A percentile compares a stretch with the other conserved stretches of the same genome.
phyloP scores from a whole-genome alignment of 37 sponge, comb jelly and placozoan genomes.

The Axinella damicornis region DNA sequence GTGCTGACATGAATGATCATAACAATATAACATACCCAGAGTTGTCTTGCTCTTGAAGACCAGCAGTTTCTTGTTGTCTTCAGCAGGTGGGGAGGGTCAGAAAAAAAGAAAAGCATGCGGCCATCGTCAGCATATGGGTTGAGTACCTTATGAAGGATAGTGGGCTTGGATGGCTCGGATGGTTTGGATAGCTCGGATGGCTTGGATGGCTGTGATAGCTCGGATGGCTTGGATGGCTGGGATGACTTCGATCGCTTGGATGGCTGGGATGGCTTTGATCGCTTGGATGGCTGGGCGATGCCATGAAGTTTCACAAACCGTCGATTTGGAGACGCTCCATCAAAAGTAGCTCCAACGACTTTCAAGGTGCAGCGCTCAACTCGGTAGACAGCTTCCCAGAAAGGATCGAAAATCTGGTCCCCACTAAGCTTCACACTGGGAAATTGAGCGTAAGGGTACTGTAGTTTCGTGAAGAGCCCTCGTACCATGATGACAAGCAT shows the following conservation, averaged over 20 bases:
- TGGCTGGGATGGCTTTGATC: too few relatives aligned
- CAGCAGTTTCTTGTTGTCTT: neutral
- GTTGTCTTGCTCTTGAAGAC: neutral
- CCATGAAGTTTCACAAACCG: neutral
- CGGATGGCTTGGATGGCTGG: too few relatives aligned
- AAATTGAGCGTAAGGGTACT: conserved; percentile 9
- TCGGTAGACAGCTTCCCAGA: conserved; percentile 13
- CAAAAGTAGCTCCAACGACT: neutral
- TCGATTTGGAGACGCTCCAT: conserved; percentile 6
- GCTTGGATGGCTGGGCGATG: neutral
- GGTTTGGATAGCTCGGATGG: too few relatives aligned
- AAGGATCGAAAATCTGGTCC: neutral
- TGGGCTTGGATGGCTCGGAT: neutral
- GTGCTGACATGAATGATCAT: too few relatives aligned
- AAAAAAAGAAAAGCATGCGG: neutral
- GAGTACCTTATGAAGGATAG: neutral
- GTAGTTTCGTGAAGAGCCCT: neutral
- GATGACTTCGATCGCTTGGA: too few relatives aligned
- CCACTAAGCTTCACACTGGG: neutral
- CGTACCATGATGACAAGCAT: conserved; percentile 23
- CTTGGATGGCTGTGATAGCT: too few relatives aligned
- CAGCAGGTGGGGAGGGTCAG: neutral
- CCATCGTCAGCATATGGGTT: neutral
- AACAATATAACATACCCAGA: neutral
- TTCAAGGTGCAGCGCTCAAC: conserved; percentile 1